Base-by-base conservation (phyloP, 2,888 invertebrate species). In the Lasioglossum vierecki region DNA sequence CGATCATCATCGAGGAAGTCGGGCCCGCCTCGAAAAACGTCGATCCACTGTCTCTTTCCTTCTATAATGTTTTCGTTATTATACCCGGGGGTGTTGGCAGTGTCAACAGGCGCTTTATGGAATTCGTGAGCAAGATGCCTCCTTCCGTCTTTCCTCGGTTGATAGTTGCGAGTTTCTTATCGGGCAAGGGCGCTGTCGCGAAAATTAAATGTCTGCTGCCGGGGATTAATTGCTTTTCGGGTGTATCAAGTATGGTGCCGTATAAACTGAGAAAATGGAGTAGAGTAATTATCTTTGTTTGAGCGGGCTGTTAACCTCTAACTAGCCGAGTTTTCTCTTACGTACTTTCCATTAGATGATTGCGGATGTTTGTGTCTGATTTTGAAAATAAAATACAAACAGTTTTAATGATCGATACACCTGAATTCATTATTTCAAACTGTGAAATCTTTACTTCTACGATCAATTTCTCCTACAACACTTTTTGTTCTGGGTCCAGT, bases 131-230 rank as follows among this genome's bases (percentile, higher is more conserved):
- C 53, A 9, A 53, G 22, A 53, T 53, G 53, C 53, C 53, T 53
- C 53, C 53, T 22, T 2, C 22, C 53, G 53, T n/a, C 22, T 53
- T 53, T 53, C 22, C 53, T n/a, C 53, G 9, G 53, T n/a, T 53
- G 53, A 53, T 53, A 53, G 53, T 53, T 53, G 53, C 53, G 9
- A 22, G 22, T 8, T 53, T n/a, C 53, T 53, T 53, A 53, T 53
- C 60, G 30, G 15, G 30, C 26, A 30, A 63, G 11, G 0, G 60
- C 30, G 15, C 30, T 15, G 60, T 15, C 60, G 15, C 30, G 60
- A 30, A 63, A 63, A 63, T 63, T 63, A 63, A 63, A 63, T 30
- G 60, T 63, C 60, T 63, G 60, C 30, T 63, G 26, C 30, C 26
- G 15, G 15, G 30, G 30, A 63, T 63, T 63, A 63, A 63, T 63